Evolutionary conservation across 2,888 invertebrate genomes (phyloP), one percentile per base, ranked within the genome.

Genomic region (Agonopterix heracliana): DNA sequence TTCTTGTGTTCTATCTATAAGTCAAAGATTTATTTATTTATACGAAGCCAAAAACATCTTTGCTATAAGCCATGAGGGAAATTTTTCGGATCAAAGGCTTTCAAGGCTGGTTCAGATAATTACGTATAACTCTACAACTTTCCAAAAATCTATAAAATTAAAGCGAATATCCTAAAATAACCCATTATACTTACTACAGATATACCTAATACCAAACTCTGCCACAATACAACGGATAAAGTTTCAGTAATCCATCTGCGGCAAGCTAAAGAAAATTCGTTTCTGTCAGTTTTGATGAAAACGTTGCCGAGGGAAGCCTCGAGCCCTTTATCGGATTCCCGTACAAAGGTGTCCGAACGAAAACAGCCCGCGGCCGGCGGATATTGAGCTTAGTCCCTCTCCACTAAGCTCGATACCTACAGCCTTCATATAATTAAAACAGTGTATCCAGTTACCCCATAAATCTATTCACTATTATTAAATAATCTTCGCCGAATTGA

Each of bases 291-390:
- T 57, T 55, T 56, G 53, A 59, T 60, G 62, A 59, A 60, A 60
- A 57, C 52, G 51, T 52, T 51, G 54, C 34, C 44, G 48, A 55
- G 50, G 54, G 54, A 52, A 36, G 48, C 49, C 47, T 49, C 57
- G 57, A 64, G 64, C 64, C 61, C 59, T 62, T 67, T 65, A 67
- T 66, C 63, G 61, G 63, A 60, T 64, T 60, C 55, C 52, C 55
- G 55, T 60, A 69, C 63, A 68, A 68, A 71, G 66, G 68, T 70
- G 64, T 63, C 63, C 57, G 52, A 63, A 64, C 49, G 63, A 70
- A 67, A 73, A 71, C 64, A 66, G 55, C 71, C 69, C 60, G 58
- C 58, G 61, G 66, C 60, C 47, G 47, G 55, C 64, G 70, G 66
- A 71, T 69, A 72, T 74, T 68, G 64, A 49, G 59, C 61, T 60